Conservation (phyloP, 2,888 invertebrate genomes). For the Tipula vernalis region DNA sequence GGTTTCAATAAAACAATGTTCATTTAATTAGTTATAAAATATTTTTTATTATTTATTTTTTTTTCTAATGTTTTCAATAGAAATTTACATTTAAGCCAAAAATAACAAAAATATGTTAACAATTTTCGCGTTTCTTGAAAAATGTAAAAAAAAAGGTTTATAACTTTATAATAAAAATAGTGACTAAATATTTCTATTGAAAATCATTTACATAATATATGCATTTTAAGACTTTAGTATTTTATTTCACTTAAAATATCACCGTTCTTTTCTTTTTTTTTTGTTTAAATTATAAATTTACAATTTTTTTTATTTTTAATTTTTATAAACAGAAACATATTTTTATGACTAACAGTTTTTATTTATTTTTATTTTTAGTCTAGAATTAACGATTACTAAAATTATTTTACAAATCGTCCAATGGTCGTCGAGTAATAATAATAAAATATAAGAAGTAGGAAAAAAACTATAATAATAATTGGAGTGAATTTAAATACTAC, state of each 20-base stretch:
- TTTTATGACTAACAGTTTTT: background rate
- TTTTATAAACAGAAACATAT: background rate
- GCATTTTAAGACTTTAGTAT: background rate
- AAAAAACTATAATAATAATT: constrained; percentile 9
- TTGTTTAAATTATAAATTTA: background rate
- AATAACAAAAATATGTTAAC: background rate
- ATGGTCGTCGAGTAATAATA: constrained; percentile 27
- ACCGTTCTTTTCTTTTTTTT: background rate
- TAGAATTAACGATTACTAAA: constrained; percentile 4
- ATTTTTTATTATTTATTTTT: background rate
- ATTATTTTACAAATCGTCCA: constrained; percentile 30
- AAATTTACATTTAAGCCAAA: background rate
- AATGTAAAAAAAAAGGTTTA: background rate
- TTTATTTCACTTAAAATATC: background rate
- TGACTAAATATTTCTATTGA: background rate
- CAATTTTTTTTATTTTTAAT: background rate
- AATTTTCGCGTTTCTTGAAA: background rate
- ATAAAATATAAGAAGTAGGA: constrained; percentile 9
- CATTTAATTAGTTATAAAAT: background rate
- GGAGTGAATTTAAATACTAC: constrained; percentile 22
- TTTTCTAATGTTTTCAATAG: background rate
- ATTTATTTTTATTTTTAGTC: background rate
- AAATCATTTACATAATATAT: background rate
- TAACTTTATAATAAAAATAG: background rate
- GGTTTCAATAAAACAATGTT: background rate